Conservation (phyloP, 1,140 invertebrate genomes). For the Temnothorax curvispinosus region DNA sequence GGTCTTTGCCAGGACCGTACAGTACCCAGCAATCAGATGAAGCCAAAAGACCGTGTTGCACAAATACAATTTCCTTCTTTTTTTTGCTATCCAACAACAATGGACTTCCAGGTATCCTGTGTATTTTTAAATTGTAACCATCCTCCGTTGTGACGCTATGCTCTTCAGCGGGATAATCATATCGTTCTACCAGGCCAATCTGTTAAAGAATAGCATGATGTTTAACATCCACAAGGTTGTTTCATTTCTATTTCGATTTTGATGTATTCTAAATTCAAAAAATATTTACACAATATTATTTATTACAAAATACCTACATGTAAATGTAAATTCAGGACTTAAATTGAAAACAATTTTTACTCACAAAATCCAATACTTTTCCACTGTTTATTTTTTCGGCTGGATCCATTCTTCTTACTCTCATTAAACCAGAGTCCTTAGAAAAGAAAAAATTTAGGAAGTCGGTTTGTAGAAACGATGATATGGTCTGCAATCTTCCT, state of each 20-base stretch:
- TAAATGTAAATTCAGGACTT: too few species aligned
- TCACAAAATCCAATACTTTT: conserved; percentile 28
- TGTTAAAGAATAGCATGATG: conserved; percentile 26
- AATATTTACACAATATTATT: background rate
- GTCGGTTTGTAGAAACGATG: background rate
- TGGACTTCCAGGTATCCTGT: conserved; percentile 83
- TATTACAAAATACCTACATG: too few species aligned
- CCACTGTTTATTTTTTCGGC: background rate
- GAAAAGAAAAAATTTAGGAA: background rate
- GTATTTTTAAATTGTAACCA: conserved; percentile 84
- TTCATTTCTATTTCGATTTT: background rate
- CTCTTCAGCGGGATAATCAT: conserved; percentile 85
- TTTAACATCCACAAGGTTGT: background rate
- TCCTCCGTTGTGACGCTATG: conserved; percentile 84
- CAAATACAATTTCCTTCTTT: conserved; percentile 74
- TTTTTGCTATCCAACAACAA: background rate
- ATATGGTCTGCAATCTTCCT: background rate
- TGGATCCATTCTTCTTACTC: conserved; percentile 6
- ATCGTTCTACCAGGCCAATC: conserved; percentile 76
- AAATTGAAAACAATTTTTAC: background rate
- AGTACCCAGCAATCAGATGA: conserved; percentile 84
- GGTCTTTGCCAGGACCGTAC: conserved; percentile 78
- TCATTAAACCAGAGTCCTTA: background rate
- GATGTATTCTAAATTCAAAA: background rate
- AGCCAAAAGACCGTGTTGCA: conserved; percentile 86